Evolutionary conservation across 2,888 invertebrate genomes (phyloP).

Genomic region (Drymonia ruficornis): DNA sequence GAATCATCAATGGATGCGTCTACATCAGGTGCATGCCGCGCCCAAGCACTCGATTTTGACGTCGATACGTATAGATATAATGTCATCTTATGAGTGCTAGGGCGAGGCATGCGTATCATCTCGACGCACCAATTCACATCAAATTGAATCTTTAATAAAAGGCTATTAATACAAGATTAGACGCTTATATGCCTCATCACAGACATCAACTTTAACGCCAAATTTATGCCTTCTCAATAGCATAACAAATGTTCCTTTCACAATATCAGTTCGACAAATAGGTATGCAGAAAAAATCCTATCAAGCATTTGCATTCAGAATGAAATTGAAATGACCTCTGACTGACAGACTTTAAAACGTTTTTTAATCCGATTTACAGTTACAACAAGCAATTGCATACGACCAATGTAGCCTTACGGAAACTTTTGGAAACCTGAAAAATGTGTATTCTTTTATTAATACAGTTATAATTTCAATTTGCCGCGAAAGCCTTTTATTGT

Average conservation of each 20-base stretch:
- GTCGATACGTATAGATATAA: too few species aligned
- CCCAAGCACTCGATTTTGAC: too few species aligned
- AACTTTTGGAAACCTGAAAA: background rate
- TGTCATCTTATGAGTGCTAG: too few species aligned
- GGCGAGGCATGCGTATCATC: too few species aligned
- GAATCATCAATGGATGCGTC: too few species aligned
- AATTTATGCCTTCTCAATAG: background rate
- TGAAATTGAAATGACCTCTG: conserved; percentile 35
- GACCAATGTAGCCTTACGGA: conserved; percentile 3
- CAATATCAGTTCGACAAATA: conserved; percentile 3
- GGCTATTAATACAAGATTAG: too few species aligned
- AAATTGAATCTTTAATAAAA: too few species aligned
- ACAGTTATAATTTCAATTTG: conserved; percentile 1
- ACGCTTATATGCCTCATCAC: too few species aligned
- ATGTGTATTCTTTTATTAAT: background rate
- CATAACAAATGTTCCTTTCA: background rate
- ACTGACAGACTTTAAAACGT: conserved; percentile 18
- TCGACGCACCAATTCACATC: too few species aligned
- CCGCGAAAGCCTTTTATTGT: background rate
- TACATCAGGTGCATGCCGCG: too few species aligned
- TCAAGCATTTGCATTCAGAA: conserved; percentile 23
- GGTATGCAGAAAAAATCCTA: conserved; percentile 14
- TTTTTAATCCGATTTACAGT: conserved; percentile 24
- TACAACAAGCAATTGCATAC: conserved; percentile 20
- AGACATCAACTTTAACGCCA: background rate